A percentile compares a stretch with the other conserved stretches of the same genome.
phyloP scores from a whole-genome alignment of 1,140 invertebrate genomes.

The Drosophila arawakana region DNA sequence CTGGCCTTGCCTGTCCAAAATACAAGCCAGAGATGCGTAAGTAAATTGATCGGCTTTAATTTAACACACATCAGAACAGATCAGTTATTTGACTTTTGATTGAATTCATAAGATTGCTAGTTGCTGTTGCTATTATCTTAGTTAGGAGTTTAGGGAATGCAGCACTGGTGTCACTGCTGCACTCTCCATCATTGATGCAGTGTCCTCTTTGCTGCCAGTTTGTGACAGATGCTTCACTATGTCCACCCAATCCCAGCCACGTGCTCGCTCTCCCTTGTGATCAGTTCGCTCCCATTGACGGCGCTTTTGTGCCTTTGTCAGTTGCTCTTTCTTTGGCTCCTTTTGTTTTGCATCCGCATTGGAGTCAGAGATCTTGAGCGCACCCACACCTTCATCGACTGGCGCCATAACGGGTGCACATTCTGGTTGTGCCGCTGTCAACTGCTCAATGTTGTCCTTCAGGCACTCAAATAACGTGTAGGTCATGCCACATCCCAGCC shows the following conservation, averaged over 20 bases:
- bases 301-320: conserved; percentile 96
- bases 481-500: conserved; percentile 96
- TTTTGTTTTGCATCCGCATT: conserved; percentile 85
- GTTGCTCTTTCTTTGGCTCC: conserved; percentile 90
- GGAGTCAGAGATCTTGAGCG: conserved; percentile 73
- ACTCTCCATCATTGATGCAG: conserved; percentile 37
- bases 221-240: conserved; percentile 98
- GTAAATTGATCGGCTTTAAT: conserved; percentile 60
- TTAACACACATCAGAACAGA: conserved; percentile 32
- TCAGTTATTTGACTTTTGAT: conserved; percentile 51
- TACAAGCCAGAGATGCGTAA: conserved; percentile 45
- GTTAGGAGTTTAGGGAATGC: conserved; percentile 61
- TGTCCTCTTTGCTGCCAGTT: conserved; percentile 77
- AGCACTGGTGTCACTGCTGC: conserved; percentile 38
- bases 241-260: conserved; percentile 98
- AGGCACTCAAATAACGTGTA: conserved; percentile 97
- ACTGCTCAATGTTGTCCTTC: conserved; percentile 91
- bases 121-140: conserved; percentile 25
- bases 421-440: conserved; percentile 90
- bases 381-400: conserved; percentile 60
- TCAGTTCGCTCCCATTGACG: conserved; percentile 93
- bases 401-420: conserved; percentile 66
- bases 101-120: conserved; percentile 49
- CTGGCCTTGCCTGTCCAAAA: conserved; percentile 45
- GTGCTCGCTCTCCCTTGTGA: conserved; percentile 91